Conservation (phyloP, 2,113 vertebrate genomes). For the Tor tambroides region DNA sequence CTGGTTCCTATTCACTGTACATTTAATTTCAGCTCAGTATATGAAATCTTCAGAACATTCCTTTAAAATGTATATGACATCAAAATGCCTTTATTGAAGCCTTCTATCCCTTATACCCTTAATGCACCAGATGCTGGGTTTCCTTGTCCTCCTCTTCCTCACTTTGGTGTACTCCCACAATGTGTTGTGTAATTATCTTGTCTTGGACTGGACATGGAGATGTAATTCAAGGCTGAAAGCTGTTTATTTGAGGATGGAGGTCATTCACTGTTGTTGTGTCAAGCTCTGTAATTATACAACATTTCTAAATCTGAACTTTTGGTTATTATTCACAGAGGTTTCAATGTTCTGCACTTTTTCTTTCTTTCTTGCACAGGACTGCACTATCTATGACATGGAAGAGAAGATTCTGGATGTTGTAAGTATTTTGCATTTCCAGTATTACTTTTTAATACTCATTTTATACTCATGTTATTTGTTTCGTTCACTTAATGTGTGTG, state of each 20-base stretch:
- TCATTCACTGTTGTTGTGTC: conserved; percentile 63
- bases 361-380: conserved; percentile 83
- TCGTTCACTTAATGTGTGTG: not conserved
- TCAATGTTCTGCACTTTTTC: conserved; percentile 19
- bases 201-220: conserved; percentile 59
- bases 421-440: conserved; percentile 72
- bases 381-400: conserved; percentile 93
- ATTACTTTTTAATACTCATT: not conserved
- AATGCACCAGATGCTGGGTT: conserved; percentile 5
- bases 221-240: conserved; percentile 63
- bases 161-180: conserved; percentile 53
- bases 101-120: not conserved
- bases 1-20: not conserved
- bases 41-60: not conserved
- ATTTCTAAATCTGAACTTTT: conserved; percentile 58
- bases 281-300: conserved; percentile 65
- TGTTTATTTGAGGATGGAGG: conserved; percentile 68
- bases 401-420: conserved; percentile 95
- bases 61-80: not conserved
- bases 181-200: conserved; percentile 63
- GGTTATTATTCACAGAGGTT: conserved; percentile 29
- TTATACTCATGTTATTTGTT: not conserved
- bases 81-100: not conserved
- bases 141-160: conserved; percentile 45
- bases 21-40: not conserved